Conservation (phyloP, 2,113 vertebrate species). For the Microtus ochrogaster region DNA sequence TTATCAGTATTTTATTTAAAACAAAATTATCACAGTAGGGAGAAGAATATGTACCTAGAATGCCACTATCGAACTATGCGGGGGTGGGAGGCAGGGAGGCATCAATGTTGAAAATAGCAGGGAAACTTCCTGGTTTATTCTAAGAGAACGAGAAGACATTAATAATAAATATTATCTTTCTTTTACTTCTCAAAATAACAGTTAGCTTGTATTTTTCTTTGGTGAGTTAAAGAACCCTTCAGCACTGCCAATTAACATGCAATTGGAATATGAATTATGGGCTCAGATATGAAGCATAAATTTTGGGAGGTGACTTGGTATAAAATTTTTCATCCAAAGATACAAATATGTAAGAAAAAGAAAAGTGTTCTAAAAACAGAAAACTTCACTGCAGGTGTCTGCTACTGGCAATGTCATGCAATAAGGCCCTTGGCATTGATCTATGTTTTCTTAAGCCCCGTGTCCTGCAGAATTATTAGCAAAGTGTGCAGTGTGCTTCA, state of each 20-base stretch:
- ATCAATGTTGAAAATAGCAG: neutral
- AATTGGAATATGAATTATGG: constrained; percentile 39
- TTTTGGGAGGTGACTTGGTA: constrained; percentile 24
- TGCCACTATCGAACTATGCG: neutral
- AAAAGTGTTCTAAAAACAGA: constrained; percentile 71
- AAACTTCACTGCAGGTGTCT: constrained; percentile 64
- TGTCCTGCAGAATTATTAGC: constrained; percentile 63
- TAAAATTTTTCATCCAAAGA: constrained; percentile 70
- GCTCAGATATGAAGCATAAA: neutral
- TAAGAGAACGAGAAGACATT: constrained; percentile 23
- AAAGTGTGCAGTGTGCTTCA: constrained; percentile 25
- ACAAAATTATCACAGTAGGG: neutral
- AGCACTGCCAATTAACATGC: neutral
- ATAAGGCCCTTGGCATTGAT: constrained; percentile 68
- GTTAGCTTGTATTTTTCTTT: constrained; percentile 49
- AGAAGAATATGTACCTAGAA: neutral
- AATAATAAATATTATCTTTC: constrained; percentile 60
- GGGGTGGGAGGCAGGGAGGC: neutral
- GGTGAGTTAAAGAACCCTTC: constrained; percentile 31
- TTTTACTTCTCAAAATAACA: constrained; percentile 64
- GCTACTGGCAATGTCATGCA: constrained; percentile 51
- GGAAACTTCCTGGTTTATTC: constrained; percentile 34
- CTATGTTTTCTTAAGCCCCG: constrained; percentile 71
- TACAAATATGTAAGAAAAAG: constrained; percentile 9
- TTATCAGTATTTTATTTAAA: constrained; percentile 5